Evolutionary conservation across 2,888 invertebrate genomes (phyloP).

Genomic region (Clepsis dumicolana): DNA sequence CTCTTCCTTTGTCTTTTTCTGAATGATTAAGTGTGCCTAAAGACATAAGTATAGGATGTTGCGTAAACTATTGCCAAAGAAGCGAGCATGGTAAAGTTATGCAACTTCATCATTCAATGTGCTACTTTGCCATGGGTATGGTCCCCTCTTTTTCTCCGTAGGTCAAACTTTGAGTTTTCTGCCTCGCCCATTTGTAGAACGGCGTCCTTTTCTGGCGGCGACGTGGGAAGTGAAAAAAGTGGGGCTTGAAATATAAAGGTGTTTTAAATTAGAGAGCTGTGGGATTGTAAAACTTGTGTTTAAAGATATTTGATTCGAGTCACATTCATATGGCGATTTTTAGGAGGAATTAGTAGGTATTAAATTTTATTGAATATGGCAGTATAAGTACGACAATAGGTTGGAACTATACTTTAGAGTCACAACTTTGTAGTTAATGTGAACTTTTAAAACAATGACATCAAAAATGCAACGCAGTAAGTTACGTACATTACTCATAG

Average conservation of each 20-base stretch:
- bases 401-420: too few relatives aligned
- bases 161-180: not conserved
- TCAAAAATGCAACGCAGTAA: too few relatives aligned
- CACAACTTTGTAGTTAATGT: too few relatives aligned
- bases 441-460: too few relatives aligned
- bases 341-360: too few relatives aligned
- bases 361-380: too few relatives aligned
- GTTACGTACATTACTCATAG: too few relatives aligned
- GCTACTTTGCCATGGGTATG: not conserved
- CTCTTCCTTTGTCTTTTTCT: not conserved
- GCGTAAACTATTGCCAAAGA: not conserved
- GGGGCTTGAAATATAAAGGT: not conserved
- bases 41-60: not conserved
- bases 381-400: too few relatives aligned
- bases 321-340: too few relatives aligned
- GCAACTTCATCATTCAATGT: not conserved
- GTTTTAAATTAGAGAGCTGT: not conserved
- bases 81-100: not conserved
- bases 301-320: too few relatives aligned
- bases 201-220: not conserved
- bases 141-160: too few relatives aligned
- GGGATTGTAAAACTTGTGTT: not conserved
- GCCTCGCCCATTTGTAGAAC: not conserved
- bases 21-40: conserved; percentile 3
- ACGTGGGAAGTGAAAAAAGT: not conserved